phyloP scores from a whole-genome alignment of 2,113 vertebrate species.

The Rhinoderma darwinii region DNA sequence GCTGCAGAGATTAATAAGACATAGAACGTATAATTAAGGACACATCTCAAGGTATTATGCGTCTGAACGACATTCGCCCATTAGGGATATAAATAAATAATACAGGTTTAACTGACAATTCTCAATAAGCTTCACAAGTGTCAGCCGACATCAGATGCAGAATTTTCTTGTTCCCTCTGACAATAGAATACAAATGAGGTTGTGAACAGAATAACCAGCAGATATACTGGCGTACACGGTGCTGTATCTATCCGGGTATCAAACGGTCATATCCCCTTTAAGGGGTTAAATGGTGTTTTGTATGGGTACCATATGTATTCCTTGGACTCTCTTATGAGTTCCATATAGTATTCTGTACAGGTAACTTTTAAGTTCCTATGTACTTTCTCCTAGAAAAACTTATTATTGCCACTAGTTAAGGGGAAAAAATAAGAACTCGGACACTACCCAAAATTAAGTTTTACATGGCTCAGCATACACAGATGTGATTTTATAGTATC shows the following conservation, averaged over 20 bases:
- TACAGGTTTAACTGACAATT: slow-evolving; percentile 39
- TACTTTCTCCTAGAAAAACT: no score
- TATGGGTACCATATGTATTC: no score
- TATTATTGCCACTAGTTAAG: no score
- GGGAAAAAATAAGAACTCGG: no score
- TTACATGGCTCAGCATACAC: no score
- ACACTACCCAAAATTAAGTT: no score
- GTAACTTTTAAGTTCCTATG: no score
- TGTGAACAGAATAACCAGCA: background rate
- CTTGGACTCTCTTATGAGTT: no score
- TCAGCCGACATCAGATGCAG: slow-evolving; percentile 25
- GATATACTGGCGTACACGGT: no score
- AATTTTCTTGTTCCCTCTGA: slow-evolving; percentile 15
- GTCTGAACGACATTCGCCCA: slow-evolving; percentile 7
- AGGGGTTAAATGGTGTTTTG: no score
- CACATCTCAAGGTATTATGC: slow-evolving; percentile 32
- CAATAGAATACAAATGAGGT: slow-evolving; percentile 46
- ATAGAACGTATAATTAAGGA: slow-evolving; percentile 35
- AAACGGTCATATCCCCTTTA: background rate
- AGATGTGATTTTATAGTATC: no score
- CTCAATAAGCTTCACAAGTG: slow-evolving; percentile 37
- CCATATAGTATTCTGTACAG: no score
- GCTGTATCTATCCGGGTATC: background rate
- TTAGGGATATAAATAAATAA: slow-evolving; percentile 50
- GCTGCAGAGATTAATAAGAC: slow-evolving; percentile 31